Percentiles rank a stretch among this genome's conserved stretches.
Evolutionary conservation across 35 echinoderm and acorn worm genomes (phyloP).

Genomic region (Stichopus chloronotus): DNA sequence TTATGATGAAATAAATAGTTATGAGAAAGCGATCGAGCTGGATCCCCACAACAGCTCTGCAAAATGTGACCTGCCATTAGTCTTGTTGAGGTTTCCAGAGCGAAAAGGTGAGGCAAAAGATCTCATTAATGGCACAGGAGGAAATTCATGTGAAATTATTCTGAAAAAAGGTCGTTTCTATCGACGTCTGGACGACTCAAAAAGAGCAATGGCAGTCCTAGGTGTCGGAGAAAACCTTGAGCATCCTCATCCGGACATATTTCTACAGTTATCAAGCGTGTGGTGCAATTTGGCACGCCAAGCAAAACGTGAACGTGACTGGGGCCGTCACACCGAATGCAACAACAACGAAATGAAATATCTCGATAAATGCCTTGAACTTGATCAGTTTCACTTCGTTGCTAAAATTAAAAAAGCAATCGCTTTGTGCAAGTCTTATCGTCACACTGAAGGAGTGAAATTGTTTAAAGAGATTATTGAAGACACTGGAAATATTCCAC

Average conservation of each 20-base stretch:
- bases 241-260: conserved; percentile 13
- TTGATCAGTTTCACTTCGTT: too few species aligned
- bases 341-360: too few species aligned
- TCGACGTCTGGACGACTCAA: not conserved
- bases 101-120: not conserved
- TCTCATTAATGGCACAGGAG: not conserved
- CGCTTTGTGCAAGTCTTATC: too few species aligned
- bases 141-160: conserved; percentile 20
- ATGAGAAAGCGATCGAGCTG: conserved; percentile 29
- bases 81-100: not conserved
- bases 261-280: conserved; percentile 9
- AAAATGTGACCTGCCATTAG: not conserved
- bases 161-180: conserved; percentile 47
- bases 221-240: not conserved
- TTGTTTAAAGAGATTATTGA: too few species aligned
- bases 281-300: not conserved
- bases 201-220: conserved; percentile 7
- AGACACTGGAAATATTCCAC: too few species aligned
- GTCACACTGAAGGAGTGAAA: too few species aligned
- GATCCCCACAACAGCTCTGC: conserved; percentile 24
- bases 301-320: too few species aligned
- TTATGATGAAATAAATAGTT: too few species aligned
- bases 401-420: too few species aligned
- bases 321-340: too few species aligned
- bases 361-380: too few species aligned